phyloP scores from a whole-genome alignment of 2,113 vertebrate species.

The Thermophis baileyi region DNA sequence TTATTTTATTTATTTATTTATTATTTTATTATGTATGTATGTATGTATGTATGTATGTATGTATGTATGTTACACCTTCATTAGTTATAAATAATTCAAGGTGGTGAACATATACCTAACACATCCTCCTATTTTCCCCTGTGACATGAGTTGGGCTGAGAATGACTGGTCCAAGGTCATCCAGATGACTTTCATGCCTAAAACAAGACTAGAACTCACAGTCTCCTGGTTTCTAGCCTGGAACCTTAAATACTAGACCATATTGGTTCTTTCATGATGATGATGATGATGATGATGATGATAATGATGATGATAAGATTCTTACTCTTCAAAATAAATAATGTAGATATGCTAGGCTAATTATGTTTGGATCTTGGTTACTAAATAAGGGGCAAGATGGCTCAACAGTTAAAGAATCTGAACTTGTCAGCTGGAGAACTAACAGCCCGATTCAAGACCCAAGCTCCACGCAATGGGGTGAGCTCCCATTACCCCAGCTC shows the following conservation, averaged over 20 bases:
- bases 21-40: too few species aligned
- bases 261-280: background rate
- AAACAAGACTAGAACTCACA: background rate
- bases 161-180: background rate
- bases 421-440: background rate
- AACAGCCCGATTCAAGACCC: background rate
- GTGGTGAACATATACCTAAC: background rate
- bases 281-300: background rate
- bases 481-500: background rate
- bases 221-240: background rate
- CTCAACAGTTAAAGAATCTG: background rate
- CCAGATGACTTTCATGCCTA: background rate
- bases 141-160: background rate
- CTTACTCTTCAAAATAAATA: background rate
- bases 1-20: too few species aligned
- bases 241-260: background rate
- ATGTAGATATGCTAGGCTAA: background rate
- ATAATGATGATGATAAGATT: background rate
- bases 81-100: background rate
- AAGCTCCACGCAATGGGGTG: background rate
- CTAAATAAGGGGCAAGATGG: background rate
- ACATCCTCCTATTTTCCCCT: background rate
- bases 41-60: too few species aligned
- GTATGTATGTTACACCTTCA: background rate
- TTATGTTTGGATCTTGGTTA: background rate